A percentile compares a stretch with the other conserved stretches of the same genome.
Evolutionary conservation across 2,888 invertebrate species (phyloP).

Genomic region (Morinoia aosen): DNA sequence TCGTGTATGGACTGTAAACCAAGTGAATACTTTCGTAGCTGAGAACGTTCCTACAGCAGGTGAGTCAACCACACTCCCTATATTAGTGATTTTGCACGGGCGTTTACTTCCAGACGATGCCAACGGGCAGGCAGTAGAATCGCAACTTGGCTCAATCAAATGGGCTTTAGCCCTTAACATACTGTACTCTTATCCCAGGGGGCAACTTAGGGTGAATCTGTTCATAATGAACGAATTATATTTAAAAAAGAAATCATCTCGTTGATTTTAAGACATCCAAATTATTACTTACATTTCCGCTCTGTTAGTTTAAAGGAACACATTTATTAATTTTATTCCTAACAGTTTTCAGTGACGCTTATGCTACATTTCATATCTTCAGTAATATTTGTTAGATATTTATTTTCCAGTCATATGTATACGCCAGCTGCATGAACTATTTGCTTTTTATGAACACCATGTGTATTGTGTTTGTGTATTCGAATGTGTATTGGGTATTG

Average conservation of each 20-base stretch:
- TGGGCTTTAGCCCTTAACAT: too few species aligned
- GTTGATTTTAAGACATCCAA: background rate
- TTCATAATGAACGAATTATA: too few species aligned
- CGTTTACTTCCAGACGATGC: background rate
- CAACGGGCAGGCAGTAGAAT: background rate
- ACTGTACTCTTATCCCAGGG: too few species aligned
- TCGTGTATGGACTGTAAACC: background rate
- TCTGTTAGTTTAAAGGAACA: background rate
- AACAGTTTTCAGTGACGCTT: background rate
- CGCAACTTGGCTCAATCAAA: background rate
- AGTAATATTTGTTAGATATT: background rate
- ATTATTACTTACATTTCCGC: background rate
- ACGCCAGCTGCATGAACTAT: background rate
- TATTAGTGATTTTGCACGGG: background rate
- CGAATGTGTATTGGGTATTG: too few species aligned
- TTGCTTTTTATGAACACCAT: background rate
- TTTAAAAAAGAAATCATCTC: too few species aligned
- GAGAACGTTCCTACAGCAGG: background rate
- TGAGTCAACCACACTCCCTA: background rate
- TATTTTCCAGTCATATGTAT: background rate
- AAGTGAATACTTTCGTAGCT: background rate
- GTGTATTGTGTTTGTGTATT: too few species aligned
- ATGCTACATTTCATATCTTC: background rate
- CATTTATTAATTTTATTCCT: background rate
- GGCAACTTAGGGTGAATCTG: too few species aligned